These are phyloP conservation scores for Metalampra italica DNA, from an alignment of 2,888 invertebrate genomes.

Conservation along the genomic window DNA sequence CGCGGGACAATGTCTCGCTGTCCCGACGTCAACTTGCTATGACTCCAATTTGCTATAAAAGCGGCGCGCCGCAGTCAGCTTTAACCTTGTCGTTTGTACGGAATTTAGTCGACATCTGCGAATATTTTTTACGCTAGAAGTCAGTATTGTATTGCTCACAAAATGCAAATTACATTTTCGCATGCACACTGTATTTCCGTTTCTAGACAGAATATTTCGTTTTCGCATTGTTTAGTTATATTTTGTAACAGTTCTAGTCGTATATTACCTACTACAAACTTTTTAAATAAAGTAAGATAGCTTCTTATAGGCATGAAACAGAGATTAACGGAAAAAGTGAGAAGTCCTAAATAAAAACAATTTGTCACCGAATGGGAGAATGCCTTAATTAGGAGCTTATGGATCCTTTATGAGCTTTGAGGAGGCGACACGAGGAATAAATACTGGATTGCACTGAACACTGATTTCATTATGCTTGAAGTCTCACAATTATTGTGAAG, in stretches of 20 bases:
- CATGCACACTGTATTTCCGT: not conserved
- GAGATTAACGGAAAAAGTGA: too few species aligned
- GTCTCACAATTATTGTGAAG: too few species aligned
- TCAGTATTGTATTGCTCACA: not conserved
- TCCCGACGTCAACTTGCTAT: constrained; percentile 18
- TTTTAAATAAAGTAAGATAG: not conserved
- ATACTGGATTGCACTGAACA: too few species aligned
- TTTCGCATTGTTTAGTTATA: not conserved
- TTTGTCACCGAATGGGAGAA: too few species aligned
- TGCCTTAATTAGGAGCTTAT: too few species aligned
- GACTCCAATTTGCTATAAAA: constrained; percentile 36
- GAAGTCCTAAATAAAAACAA: too few species aligned
- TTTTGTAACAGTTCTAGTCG: too few species aligned
- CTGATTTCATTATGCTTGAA: too few species aligned
- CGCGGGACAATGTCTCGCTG: constrained; percentile 33
- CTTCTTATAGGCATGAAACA: not conserved
- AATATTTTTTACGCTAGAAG: constrained; percentile 13
- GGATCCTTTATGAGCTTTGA: too few species aligned
- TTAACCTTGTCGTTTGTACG: constrained; percentile 13
- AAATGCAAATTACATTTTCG: not conserved
- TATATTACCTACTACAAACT: too few species aligned
- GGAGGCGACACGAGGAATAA: too few species aligned
- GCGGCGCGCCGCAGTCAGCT: constrained; percentile 15
- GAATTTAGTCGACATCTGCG: constrained; percentile 6
- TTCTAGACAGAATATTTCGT: not conserved